phyloP scores from a whole-genome alignment of 2,797 vertebrate species.

The Pteronotus mesoamericanus region DNA sequence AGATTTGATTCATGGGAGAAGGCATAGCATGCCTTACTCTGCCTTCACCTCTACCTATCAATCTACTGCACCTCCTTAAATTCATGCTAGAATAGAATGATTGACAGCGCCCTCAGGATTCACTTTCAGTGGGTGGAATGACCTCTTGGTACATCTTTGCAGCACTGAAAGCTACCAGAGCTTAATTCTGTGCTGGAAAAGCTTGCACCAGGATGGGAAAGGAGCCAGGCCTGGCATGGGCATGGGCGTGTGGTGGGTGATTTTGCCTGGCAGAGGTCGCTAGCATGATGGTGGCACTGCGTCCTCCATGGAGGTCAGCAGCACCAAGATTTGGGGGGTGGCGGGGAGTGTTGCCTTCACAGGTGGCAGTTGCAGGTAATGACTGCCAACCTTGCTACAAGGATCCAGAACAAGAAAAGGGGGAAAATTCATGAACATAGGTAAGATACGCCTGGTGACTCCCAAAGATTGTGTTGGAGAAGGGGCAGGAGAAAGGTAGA shows the following conservation, averaged over 20 bases:
- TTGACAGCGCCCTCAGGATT: background rate
- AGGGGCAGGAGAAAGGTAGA: background rate
- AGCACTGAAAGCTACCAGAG: background rate
- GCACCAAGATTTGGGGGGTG: background rate
- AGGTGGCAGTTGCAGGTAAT: background rate
- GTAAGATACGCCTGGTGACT: background rate
- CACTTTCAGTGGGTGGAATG: background rate
- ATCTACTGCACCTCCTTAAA: background rate
- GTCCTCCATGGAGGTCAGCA: background rate
- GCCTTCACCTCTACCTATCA: background rate
- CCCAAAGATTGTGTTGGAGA: background rate
- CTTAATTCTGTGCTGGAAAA: background rate
- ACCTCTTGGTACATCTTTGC: background rate
- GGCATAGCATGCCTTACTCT: background rate
- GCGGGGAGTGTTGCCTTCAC: background rate
- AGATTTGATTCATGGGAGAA: background rate
- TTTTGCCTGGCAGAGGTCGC: background rate
- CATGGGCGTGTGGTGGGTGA: background rate
- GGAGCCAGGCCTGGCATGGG: background rate
- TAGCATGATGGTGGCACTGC: background rate
- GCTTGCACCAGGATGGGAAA: background rate
- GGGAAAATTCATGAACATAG: background rate
- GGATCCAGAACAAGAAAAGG: background rate
- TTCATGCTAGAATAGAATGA: background rate
- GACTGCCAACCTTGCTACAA: background rate